Percentiles rank a stretch among this genome's conserved stretches.
Evolutionary conservation across 2,888 invertebrate genomes (phyloP).

Genomic region (Spatulosminthurus flaviceps): DNA sequence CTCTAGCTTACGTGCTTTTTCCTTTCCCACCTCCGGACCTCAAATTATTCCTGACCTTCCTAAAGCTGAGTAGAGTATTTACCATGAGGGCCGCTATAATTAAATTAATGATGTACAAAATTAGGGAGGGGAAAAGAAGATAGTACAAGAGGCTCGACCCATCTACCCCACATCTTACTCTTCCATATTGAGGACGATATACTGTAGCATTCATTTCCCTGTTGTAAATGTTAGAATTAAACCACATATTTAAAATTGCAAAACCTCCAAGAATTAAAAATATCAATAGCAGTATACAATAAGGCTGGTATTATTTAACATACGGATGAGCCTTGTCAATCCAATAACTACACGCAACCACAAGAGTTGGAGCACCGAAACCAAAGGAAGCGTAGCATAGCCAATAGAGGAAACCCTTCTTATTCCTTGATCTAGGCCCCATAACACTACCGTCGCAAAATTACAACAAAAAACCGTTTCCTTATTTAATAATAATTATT

Average conservation of each 20-base stretch:
- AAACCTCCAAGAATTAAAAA: no score
- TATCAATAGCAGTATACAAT: no score
- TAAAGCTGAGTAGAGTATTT: background rate
- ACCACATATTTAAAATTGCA: no score
- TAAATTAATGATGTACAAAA: background rate
- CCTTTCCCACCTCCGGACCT: background rate
- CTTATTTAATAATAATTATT: no score
- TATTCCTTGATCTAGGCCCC: background rate
- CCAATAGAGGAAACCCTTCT: background rate
- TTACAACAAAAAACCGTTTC: no score
- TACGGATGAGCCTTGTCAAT: background rate
- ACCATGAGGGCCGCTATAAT: background rate
- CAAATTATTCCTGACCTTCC: background rate
- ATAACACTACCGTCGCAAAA: background rate
- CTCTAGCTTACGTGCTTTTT: background rate
- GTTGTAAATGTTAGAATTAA: background rate
- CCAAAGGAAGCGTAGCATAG: background rate
- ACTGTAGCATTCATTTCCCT: background rate
- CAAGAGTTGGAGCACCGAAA: background rate
- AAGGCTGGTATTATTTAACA: no score
- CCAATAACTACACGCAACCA: background rate
- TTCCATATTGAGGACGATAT: slow-evolving; percentile 19
- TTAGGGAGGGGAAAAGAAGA: background rate
- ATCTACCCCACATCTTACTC: background rate
- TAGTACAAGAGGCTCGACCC: background rate